Conservation (phyloP, 2,888 invertebrate genomes). For the Lochmaea capreae region DNA sequence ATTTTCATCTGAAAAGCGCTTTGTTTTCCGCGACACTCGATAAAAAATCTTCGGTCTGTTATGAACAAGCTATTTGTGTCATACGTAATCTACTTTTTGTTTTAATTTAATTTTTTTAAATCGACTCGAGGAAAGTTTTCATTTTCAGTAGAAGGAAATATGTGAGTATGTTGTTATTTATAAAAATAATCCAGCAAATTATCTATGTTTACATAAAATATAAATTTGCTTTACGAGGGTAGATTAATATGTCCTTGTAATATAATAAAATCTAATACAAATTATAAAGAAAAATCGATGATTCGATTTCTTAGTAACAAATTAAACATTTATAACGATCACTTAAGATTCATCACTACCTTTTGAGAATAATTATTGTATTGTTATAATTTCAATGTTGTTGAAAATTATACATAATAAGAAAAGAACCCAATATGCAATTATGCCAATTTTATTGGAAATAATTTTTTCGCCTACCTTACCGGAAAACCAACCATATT, state of each 20-base stretch:
- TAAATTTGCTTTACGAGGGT: background rate
- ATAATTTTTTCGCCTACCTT: no score
- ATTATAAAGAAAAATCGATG: no score
- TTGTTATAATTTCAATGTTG: no score
- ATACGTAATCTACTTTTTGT: background rate
- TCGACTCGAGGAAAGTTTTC: background rate
- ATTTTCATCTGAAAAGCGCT: constrained; percentile 9
- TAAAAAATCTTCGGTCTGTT: background rate
- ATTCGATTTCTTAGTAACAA: no score
- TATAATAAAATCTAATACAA: no score
- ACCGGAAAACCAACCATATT: no score
- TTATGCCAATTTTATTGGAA: no score
- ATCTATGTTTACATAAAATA: background rate
- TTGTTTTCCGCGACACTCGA: background rate
- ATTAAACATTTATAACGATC: no score
- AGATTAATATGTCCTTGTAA: background rate
- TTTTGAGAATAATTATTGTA: no score
- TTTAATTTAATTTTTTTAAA: background rate
- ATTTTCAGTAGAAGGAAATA: background rate
- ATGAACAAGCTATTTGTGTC: background rate
- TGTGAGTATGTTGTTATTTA: constrained; percentile 5
- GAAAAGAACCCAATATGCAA: no score
- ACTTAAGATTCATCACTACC: no score
- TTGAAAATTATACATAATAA: no score
- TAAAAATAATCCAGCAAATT: background rate